Percentiles rank a stretch among this genome's conserved stretches.
Evolutionary conservation across 2,113 vertebrate species (phyloP).

Genomic region (Salvelinus sp.): DNA sequence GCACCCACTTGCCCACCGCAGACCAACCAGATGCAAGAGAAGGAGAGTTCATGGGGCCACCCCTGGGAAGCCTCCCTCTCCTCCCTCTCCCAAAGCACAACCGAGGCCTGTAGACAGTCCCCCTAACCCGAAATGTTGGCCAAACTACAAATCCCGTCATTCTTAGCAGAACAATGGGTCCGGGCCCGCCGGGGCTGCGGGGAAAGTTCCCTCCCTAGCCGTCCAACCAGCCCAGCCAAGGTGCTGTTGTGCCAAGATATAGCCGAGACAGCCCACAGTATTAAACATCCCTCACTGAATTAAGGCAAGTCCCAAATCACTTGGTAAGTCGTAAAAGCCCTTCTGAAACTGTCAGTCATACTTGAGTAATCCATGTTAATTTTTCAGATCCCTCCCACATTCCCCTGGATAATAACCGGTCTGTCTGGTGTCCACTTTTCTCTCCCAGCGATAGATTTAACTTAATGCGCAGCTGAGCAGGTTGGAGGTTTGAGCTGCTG

Average conservation of each 20-base stretch:
- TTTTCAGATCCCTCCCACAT: conserved; percentile 63
- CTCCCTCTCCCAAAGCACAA: conserved; percentile 4
- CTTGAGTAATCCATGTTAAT: conserved; percentile 71
- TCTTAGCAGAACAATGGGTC: conserved; percentile 40
- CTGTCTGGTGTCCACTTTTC: background rate
- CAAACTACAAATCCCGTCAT: conserved; percentile 42
- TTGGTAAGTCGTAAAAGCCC: conserved; percentile 65
- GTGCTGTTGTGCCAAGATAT: conserved; percentile 39
- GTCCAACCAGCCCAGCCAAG: background rate
- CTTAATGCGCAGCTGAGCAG: too few species aligned
- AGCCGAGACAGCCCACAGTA: conserved; percentile 61
- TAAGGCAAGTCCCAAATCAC: conserved; percentile 68
- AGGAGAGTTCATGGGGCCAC: conserved; percentile 14
- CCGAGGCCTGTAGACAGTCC: conserved; percentile 5
- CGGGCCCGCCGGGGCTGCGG: conserved; percentile 8
- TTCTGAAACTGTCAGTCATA: conserved; percentile 72
- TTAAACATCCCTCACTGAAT: conserved; percentile 65
- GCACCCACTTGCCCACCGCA: background rate
- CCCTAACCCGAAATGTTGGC: conserved; percentile 11
- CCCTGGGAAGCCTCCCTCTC: conserved; percentile 12
- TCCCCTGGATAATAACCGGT: conserved; percentile 62
- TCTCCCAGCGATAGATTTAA: too few species aligned
- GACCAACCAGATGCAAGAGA: background rate
- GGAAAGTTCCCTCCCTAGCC: background rate
- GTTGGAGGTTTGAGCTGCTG: too few species aligned